A percentile compares a stretch with the other conserved stretches of the same genome.
phyloP scores from a whole-genome alignment of 2,113 vertebrate species.

The Epinephelus lanceolatus region DNA sequence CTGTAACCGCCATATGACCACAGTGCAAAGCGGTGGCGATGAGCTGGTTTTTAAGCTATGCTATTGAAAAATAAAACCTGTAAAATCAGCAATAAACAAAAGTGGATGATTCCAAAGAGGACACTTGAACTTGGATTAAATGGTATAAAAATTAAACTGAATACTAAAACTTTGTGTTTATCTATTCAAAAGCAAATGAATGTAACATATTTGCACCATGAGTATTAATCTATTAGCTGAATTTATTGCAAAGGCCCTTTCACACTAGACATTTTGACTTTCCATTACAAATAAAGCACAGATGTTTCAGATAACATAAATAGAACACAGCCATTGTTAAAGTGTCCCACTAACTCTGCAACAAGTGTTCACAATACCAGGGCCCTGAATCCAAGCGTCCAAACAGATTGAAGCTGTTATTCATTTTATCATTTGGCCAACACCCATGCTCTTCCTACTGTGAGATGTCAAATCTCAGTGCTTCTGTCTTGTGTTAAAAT shows the following conservation, averaged over 20 bases:
- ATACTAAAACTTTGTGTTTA: too few species aligned
- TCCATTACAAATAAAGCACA: not conserved
- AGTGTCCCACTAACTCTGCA: not conserved
- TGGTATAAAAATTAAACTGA: not conserved
- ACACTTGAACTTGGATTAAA: not conserved
- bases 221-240: not conserved
- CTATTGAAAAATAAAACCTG: too few species aligned
- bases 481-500: not conserved
- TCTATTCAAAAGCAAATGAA: too few species aligned
- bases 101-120: too few species aligned
- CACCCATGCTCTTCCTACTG: not conserved
- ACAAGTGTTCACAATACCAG: not conserved
- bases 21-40: too few species aligned
- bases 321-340: not conserved
- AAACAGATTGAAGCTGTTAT: not conserved
- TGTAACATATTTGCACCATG: not conserved
- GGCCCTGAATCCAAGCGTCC: not conserved
- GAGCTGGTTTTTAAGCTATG: too few species aligned
- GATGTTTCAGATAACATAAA: not conserved
- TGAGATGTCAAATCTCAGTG: not conserved
- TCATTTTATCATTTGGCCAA: not conserved
- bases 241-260: too few species aligned
- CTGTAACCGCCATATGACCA: too few species aligned
- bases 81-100: too few species aligned
- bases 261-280: not conserved